A percentile compares a stretch with the other conserved stretches of the same genome.
phyloP scores from a whole-genome alignment of 2,113 vertebrate genomes.

The Balaeniceps rex region DNA sequence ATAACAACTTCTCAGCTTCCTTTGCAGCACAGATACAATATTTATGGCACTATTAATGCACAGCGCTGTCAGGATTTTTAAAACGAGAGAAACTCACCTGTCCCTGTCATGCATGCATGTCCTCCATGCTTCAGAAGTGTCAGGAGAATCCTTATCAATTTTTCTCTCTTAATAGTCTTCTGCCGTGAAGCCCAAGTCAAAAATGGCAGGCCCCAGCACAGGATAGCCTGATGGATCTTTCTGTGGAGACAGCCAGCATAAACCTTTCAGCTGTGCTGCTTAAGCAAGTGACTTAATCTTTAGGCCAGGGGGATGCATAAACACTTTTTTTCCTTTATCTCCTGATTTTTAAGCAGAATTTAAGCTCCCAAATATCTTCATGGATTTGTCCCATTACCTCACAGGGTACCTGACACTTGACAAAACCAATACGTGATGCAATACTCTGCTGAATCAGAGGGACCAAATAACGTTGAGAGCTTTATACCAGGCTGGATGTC shows the following conservation, averaged over 20 bases:
- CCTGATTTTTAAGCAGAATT: not conserved
- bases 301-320: not conserved
- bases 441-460: not conserved
- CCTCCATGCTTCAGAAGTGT: not conserved
- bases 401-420: not conserved
- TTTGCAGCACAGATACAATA: constrained; percentile 48
- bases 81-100: constrained; percentile 37
- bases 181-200: not conserved
- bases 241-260: not conserved
- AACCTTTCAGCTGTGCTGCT: not conserved
- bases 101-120: not conserved
- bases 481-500: not conserved
- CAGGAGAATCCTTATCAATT: constrained; percentile 23
- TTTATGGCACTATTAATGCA: constrained; percentile 58
- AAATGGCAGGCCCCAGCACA: not conserved
- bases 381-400: not conserved
- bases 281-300: not conserved
- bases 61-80: constrained; percentile 39
- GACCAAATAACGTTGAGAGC: not conserved
- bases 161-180: constrained; percentile 41
- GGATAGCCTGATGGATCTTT: not conserved
- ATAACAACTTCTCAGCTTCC: constrained; percentile 34
- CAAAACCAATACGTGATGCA: not conserved
- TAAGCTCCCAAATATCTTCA: not conserved
- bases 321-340: not conserved